These are phyloP conservation scores for Epizoanthus rinbou DNA, from an alignment of 92 coral and sea anemone species.

Conservation along the genomic window DNA sequence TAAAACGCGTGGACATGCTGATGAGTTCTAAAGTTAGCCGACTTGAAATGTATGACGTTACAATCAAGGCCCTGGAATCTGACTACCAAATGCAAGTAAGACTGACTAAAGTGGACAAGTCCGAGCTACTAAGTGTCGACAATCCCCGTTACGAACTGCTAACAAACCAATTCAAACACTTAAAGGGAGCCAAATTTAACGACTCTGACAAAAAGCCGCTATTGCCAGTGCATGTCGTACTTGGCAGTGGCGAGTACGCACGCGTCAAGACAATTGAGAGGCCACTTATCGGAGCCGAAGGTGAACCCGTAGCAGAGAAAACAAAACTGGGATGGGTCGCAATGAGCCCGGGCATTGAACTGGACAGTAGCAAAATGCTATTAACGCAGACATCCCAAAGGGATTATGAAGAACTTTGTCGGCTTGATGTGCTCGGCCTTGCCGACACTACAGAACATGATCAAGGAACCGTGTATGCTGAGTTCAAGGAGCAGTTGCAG, in stretches of 20 bases:
- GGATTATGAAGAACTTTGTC: too few species aligned
- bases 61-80: constrained; percentile 22
- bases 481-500: too few species aligned
- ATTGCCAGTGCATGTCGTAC: neutral
- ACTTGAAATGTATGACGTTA: constrained; percentile 39
- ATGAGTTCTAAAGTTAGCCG: constrained; percentile 26
- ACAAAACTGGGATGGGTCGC: too few species aligned
- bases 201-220: neutral
- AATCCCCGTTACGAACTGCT: constrained; percentile 36
- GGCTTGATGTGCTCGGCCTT: too few species aligned
- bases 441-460: too few species aligned
- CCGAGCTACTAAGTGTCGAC: constrained; percentile 47
- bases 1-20: constrained; percentile 40
- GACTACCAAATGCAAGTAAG: constrained; percentile 33
- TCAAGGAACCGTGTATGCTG: too few species aligned
- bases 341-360: too few species aligned
- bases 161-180: neutral
- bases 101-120: constrained; percentile 32
- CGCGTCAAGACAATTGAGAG: neutral
- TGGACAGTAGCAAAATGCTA: too few species aligned
- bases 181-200: neutral
- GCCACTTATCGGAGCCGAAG: neutral
- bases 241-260: constrained; percentile 11
- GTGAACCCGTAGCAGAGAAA: too few species aligned
- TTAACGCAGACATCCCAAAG: too few species aligned